A percentile compares a stretch with the other conserved stretches of the same genome.
Conservation (phyloP, 1,140 invertebrate species). For the Drosophila burlai region DNA sequence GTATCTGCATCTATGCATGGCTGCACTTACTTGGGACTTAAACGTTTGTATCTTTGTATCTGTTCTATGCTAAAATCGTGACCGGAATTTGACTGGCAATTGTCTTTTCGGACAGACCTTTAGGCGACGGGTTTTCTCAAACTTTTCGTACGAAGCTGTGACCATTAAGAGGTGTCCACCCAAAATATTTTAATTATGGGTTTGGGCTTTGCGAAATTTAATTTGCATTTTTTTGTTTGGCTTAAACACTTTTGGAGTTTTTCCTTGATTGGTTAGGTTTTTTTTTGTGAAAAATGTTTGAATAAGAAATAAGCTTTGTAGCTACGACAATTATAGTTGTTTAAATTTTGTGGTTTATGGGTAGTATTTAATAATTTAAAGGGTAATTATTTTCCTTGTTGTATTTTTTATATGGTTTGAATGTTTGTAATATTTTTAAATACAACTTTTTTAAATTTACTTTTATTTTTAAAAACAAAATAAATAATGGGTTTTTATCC, state of each 20-base stretch:
- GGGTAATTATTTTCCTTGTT: background rate
- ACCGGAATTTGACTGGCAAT: slow-evolving; percentile 52
- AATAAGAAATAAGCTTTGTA: no score
- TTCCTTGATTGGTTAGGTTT: background rate
- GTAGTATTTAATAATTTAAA: no score
- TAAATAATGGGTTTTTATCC: no score
- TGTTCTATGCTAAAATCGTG: slow-evolving; percentile 56
- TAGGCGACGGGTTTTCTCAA: slow-evolving; percentile 19
- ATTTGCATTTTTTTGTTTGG: slow-evolving; percentile 2
- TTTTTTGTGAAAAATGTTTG: no score
- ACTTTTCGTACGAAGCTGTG: slow-evolving; percentile 11
- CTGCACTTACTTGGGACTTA: slow-evolving; percentile 27
- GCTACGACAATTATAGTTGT: background rate
- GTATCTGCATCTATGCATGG: slow-evolving; percentile 11
- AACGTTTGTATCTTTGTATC: slow-evolving; percentile 11
- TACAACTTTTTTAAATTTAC: no score
- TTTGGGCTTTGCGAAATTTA: background rate
- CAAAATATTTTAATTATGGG: slow-evolving; percentile 22
- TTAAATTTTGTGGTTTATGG: background rate
- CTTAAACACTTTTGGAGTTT: background rate
- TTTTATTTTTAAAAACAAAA: background rate
- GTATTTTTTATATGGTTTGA: no score
- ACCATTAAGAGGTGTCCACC: slow-evolving; percentile 38
- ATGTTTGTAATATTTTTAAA: no score
- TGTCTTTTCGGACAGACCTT: slow-evolving; percentile 38